Conservation (phyloP, 2,113 vertebrate genomes). For the Accipiter virgatus region DNA sequence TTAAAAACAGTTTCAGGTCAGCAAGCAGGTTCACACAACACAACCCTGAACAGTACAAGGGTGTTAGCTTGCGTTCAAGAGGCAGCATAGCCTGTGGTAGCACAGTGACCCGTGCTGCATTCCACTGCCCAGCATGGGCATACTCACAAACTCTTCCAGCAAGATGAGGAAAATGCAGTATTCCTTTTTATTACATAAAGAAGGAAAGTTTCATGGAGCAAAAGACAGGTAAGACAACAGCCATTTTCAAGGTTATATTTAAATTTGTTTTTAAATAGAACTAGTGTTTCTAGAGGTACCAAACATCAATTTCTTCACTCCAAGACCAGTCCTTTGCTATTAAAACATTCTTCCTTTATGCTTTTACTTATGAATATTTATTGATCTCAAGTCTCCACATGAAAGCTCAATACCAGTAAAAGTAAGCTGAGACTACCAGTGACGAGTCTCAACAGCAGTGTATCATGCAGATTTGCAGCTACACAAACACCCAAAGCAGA, state of each 20-base stretch:
- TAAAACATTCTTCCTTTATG: not conserved
- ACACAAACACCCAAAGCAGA: not conserved
- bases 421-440: not conserved
- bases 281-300: not conserved
- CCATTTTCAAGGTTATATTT: not conserved
- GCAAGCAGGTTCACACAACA: not conserved
- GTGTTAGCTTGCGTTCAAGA: not conserved
- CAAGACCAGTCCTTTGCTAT: not conserved
- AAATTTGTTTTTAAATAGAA: too few species aligned
- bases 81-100: not conserved
- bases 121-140: not conserved
- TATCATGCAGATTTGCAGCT: not conserved
- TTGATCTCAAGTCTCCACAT: not conserved
- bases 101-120: not conserved
- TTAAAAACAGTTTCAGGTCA: not conserved
- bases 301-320: not conserved
- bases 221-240: not conserved
- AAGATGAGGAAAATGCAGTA: not conserved
- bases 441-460: not conserved
- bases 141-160: not conserved
- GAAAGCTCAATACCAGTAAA: not conserved
- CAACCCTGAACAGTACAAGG: not conserved
- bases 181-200: not conserved
- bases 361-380: not conserved
- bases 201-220: not conserved